Base-by-base conservation (phyloP, 2,888 invertebrate genomes). In the Spatulosminthurus flaviceps region DNA sequence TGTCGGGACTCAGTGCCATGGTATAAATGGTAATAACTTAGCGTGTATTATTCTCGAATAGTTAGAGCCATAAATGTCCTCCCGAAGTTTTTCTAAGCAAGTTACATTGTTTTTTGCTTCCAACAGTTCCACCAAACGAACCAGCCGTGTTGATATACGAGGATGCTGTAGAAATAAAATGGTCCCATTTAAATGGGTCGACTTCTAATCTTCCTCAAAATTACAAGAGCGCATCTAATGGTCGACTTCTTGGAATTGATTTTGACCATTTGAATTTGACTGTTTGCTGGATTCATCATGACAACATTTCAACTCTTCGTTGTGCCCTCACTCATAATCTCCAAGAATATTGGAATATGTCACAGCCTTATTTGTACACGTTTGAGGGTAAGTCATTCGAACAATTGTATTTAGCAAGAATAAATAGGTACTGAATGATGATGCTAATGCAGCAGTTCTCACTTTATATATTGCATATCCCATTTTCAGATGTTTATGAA, bases 291-390 rank as follows among this genome's bases (percentile, higher is more conserved):
- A 91, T 95, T 86, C 92, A 87, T 73, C 86, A 86, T 78, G 82
- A 92, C 87, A 90, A 91, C 87, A 91, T 91, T 82, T 87, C 90
- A 41, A 87, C 88, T 74, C 88, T 94, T 83, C 90, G 91, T 86
- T 94, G 94, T 88, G 92, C 91, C 82, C 89, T 89, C 84, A 90
- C 92, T 73, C 92, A 92, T 86, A 90, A 93, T 87, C 89, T 93
- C 86, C 88, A 89, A 73, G 87, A 89, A 77, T 89, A 89, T 83
- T 91, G 91, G 90, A 87, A 88, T 78, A 87, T 92, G 86, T 90
- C 91, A 73, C 86, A 90, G 81, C 92, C 92, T 60, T 88, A 90
- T 16, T 89, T 92, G 82, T 92, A 93, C 86, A 90, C 92, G 9
- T 88, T 92, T 79, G 90, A 91, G 87, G 90, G 92, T 92, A 87